These are phyloP conservation scores for Polypterus senegalus DNA, from an alignment of 2,113 vertebrate species.

Conservation along the genomic window DNA sequence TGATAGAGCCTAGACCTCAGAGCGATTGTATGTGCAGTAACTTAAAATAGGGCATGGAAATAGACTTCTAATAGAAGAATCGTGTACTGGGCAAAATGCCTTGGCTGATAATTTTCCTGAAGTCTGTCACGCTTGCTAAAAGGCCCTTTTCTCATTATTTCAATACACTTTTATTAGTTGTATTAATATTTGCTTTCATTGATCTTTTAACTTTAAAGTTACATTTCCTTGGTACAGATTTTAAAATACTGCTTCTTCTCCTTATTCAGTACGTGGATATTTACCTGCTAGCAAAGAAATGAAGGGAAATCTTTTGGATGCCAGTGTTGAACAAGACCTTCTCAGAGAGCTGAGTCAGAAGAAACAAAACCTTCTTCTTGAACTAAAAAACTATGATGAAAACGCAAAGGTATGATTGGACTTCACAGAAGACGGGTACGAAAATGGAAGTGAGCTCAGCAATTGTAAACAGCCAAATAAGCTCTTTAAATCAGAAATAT, in stretches of 20 bases:
- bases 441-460: neutral
- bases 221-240: neutral
- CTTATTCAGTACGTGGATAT: conserved; percentile 76
- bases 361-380: conserved; percentile 82
- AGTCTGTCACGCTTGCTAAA: too few species aligned
- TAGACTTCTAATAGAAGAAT: too few species aligned
- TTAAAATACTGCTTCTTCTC: neutral
- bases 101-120: too few species aligned
- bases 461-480: neutral
- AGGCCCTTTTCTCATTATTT: too few species aligned
- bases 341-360: conserved; percentile 89
- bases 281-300: conserved; percentile 73
- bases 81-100: too few species aligned
- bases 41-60: too few species aligned
- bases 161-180: too few species aligned
- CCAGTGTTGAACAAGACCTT: conserved; percentile 75
- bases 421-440: too few species aligned
- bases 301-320: conserved; percentile 78
- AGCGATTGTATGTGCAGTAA: too few species aligned
- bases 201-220: neutral
- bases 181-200: too few species aligned
- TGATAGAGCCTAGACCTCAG: too few species aligned
- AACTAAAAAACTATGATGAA: conserved; percentile 87
- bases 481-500: neutral
- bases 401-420: conserved; percentile 62